phyloP scores from a whole-genome alignment of 2,797 vertebrate genomes.

The Poecilia velifera region DNA sequence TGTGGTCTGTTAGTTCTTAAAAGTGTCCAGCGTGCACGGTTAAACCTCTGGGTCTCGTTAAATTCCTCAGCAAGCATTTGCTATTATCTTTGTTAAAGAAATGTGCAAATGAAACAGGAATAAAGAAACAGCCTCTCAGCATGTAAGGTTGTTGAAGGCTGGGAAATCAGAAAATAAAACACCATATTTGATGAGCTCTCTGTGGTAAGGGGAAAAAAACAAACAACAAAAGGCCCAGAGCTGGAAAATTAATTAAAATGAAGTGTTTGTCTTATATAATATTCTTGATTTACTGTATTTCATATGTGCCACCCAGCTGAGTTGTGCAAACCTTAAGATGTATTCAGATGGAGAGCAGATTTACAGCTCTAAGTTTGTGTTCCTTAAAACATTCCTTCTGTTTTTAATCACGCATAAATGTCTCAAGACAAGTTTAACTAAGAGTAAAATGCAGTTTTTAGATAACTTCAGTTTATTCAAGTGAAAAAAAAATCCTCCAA shows the following conservation, averaged over 20 bases:
- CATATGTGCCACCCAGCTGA: background rate
- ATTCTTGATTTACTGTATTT: background rate
- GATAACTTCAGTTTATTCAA: background rate
- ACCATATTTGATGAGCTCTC: background rate
- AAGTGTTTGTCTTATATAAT: background rate
- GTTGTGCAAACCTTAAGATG: background rate
- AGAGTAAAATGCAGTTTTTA: background rate
- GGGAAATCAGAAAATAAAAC: background rate
- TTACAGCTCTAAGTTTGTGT: background rate
- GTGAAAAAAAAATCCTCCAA: background rate
- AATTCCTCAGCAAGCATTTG: background rate
- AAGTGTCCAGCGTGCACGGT: background rate
- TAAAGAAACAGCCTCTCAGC: constrained; percentile 2
- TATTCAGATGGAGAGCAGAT: background rate
- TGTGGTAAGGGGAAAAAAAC: background rate
- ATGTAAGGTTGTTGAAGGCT: background rate
- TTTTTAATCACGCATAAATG: background rate
- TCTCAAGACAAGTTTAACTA: background rate
- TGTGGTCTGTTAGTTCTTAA: background rate
- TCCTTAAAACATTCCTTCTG: background rate
- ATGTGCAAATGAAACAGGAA: background rate
- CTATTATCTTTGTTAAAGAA: background rate
- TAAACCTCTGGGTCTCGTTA: constrained; percentile 6
- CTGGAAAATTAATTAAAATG: background rate
- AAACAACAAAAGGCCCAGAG: background rate